phyloP scores from a whole-genome alignment of 1,140 invertebrate species.

The Berghia stephanieae region DNA sequence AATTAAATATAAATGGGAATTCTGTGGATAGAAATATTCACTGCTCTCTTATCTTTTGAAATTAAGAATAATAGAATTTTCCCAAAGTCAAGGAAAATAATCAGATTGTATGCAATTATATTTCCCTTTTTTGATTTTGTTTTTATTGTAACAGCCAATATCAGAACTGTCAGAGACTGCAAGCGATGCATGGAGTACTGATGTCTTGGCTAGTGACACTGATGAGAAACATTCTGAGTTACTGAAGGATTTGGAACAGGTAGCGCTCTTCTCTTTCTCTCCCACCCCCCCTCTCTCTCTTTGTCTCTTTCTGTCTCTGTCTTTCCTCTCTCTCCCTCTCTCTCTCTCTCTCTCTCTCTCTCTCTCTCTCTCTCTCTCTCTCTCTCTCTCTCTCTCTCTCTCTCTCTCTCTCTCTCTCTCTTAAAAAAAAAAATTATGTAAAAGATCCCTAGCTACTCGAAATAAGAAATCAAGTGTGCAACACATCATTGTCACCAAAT shows the following conservation, averaged over 20 bases:
- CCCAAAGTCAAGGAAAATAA: too few relatives aligned
- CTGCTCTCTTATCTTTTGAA: background rate
- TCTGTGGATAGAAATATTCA: slow-evolving; percentile 5
- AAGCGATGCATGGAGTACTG: slow-evolving; percentile 97
- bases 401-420: too few relatives aligned
- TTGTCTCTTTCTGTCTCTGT: background rate
- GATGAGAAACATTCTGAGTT: slow-evolving; percentile 74
- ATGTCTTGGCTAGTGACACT: slow-evolving; percentile 93
- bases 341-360: too few relatives aligned
- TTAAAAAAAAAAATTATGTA: too few relatives aligned
- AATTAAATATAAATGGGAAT: too few relatives aligned
- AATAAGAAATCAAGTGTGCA: too few relatives aligned
- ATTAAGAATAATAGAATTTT: background rate
- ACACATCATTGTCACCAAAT: too few relatives aligned
- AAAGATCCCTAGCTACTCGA: too few relatives aligned
- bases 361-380: too few relatives aligned
- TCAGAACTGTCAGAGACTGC: slow-evolving; percentile 87
- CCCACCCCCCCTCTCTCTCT: background rate
- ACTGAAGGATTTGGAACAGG: slow-evolving; percentile 76
- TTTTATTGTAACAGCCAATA: slow-evolving; percentile 40
- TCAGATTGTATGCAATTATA: too few relatives aligned
- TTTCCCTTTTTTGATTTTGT: background rate
- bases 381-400: too few relatives aligned
- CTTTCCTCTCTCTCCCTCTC: too few relatives aligned
- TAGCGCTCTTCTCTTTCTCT: background rate